Conservation (phyloP, 2,113 vertebrate species). For the Sialia sialis region DNA sequence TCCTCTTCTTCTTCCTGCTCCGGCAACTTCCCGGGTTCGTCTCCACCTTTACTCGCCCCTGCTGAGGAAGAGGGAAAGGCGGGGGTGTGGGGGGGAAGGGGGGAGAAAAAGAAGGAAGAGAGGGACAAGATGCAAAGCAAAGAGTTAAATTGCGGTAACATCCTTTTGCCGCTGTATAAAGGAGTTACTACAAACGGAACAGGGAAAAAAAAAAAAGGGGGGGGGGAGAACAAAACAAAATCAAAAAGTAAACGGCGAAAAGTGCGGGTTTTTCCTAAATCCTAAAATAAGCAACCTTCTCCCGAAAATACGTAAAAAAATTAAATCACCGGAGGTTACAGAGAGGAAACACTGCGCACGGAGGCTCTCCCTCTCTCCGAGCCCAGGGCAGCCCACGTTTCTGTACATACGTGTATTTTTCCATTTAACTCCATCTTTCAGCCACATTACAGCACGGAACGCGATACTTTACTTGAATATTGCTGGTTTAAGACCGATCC, state of each 20-base stretch:
- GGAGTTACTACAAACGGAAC: not conserved
- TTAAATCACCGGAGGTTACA: not conserved
- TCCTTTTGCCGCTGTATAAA: not conserved
- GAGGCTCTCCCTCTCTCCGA: constrained; percentile 13
- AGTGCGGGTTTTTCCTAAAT: not conserved
- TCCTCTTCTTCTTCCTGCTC: constrained; percentile 85
- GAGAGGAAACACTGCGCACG: constrained; percentile 3
- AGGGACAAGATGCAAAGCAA: constrained; percentile 14
- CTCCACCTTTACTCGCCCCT: constrained; percentile 93
- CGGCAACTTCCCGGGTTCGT: constrained; percentile 84
- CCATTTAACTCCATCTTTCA: constrained; percentile 67
- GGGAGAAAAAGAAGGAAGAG: not conserved
- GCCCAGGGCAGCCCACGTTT: constrained; percentile 64
- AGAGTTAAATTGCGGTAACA: constrained; percentile 53
- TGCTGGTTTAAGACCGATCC: constrained; percentile 74
- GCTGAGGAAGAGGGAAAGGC: constrained; percentile 74
- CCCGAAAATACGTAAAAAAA: not conserved
- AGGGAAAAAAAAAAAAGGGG: not conserved
- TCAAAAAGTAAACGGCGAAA: not conserved
- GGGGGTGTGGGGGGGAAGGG: not conserved
- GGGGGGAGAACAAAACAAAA: not conserved
- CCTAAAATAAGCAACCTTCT: not conserved
- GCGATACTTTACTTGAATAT: constrained; percentile 69
- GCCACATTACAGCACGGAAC: constrained; percentile 48
- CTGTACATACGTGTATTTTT: constrained; percentile 61